These are phyloP conservation scores for Sphaerodactylus townsendi DNA, from an alignment of 2,113 vertebrate species.

Conservation along the genomic window DNA sequence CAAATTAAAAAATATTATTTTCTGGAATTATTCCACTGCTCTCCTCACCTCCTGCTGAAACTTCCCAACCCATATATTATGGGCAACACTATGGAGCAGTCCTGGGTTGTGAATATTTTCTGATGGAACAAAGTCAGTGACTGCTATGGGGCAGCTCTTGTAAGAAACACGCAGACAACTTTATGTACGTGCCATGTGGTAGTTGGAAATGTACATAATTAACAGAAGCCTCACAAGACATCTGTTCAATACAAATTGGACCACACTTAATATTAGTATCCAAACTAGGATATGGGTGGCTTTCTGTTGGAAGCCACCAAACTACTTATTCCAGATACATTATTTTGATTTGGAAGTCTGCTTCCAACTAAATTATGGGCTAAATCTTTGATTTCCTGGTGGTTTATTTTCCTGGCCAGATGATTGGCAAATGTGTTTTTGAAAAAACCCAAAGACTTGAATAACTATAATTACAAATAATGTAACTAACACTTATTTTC, in stretches of 20 bases:
- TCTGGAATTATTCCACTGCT: too few species aligned
- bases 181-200: not conserved
- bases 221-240: not conserved
- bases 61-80: too few species aligned
- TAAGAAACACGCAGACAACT: not conserved
- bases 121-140: not conserved
- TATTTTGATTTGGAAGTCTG: constrained; percentile 30
- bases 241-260: constrained; percentile 42
- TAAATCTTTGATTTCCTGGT: constrained; percentile 26
- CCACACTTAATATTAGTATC: constrained; percentile 50
- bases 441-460: not conserved
- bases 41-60: too few species aligned
- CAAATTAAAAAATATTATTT: too few species aligned
- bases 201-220: not conserved
- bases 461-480: not conserved
- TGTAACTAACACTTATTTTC: not conserved
- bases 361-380: constrained; percentile 30
- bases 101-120: not conserved
- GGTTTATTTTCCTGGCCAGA: constrained; percentile 48
- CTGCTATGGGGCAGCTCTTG: not conserved
- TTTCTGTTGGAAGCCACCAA: constrained; percentile 27
- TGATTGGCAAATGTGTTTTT: constrained; percentile 33
- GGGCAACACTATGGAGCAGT: not conserved
- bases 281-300: constrained; percentile 23
- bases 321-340: constrained; percentile 19